Evolutionary conservation across 2,888 invertebrate species (phyloP).

Genomic region (Dolichopus griseipennis): DNA sequence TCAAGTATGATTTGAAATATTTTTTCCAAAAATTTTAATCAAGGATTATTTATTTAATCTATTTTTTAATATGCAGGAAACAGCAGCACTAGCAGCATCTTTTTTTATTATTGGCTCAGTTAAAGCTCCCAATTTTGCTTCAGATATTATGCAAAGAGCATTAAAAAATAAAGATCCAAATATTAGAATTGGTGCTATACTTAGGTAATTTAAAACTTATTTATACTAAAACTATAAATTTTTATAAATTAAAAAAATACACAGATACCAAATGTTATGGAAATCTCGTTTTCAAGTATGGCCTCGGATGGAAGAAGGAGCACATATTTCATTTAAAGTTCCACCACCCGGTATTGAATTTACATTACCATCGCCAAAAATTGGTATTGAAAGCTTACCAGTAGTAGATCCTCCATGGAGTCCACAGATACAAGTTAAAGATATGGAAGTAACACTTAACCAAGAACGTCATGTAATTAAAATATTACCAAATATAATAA

Average conservation of each 20-base stretch:
- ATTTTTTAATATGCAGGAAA: slow-evolving; percentile 50
- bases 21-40: background rate
- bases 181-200: slow-evolving; percentile 72
- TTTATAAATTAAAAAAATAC: background rate
- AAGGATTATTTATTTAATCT: background rate
- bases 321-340: slow-evolving; percentile 91
- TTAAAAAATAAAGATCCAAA: slow-evolving; percentile 76
- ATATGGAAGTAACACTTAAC: slow-evolving; percentile 96
- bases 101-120: slow-evolving; percentile 90
- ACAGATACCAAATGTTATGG: slow-evolving; percentile 91
- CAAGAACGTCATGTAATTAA: slow-evolving; percentile 82
- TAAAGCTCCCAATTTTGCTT: slow-evolving; percentile 79
- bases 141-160: slow-evolving; percentile 80
- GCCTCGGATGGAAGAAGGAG: slow-evolving; percentile 98
- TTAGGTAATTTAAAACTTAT: slow-evolving; percentile 48
- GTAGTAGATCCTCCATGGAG: slow-evolving; percentile 99
- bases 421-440: slow-evolving; percentile 94
- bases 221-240: background rate
- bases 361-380: slow-evolving; percentile 96
- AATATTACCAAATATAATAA: slow-evolving; percentile 13
- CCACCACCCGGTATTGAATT: slow-evolving; percentile 99
- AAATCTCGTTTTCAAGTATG: slow-evolving; percentile 95
- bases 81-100: slow-evolving; percentile 75
- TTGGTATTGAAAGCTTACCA: slow-evolving; percentile 88
- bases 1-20: slow-evolving; percentile 23